These are phyloP conservation scores for Brachypalpus laphriformis DNA, from an alignment of 2,888 invertebrate genomes.

Conservation along the genomic window DNA sequence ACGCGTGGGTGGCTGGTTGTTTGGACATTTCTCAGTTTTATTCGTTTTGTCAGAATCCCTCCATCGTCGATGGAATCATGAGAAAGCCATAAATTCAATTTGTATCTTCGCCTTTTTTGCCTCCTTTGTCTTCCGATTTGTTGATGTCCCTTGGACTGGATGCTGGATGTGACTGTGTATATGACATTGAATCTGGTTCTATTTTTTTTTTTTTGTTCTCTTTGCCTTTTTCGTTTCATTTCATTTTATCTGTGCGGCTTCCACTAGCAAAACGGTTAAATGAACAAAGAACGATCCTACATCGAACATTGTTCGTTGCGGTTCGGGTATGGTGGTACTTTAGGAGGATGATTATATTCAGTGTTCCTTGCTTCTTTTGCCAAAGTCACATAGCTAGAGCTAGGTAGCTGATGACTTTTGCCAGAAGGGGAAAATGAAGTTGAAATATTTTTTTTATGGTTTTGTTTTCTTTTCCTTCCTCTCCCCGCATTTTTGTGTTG, in stretches of 20 bases:
- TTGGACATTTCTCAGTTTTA: background rate
- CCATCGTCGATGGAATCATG: conserved; percentile 35
- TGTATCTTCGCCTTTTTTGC: conserved; percentile 26
- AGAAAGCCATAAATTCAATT: conserved; percentile 49
- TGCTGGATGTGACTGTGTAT: background rate
- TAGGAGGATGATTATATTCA: background rate
- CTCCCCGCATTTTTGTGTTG: background rate
- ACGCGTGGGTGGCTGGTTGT: background rate
- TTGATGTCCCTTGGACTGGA: conserved; percentile 3
- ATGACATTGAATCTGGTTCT: conserved; percentile 7
- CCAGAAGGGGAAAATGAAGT: background rate
- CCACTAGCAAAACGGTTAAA: conserved; percentile 1
- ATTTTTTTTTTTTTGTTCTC: background rate
- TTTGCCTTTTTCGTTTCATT: background rate
- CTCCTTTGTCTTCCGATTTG: conserved; percentile 1
- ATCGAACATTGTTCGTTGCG: background rate
- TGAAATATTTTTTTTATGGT: background rate
- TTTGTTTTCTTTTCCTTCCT: background rate
- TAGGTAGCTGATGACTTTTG: background rate
- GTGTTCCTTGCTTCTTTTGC: background rate
- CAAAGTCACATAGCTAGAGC: background rate
- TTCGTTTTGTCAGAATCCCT: conserved; percentile 16
- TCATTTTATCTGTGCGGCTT: conserved; percentile 17
- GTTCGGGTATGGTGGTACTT: background rate
- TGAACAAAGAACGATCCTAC: conserved; percentile 6